phyloP scores from a whole-genome alignment of 2,113 vertebrate genomes.

The Serinus canaria region DNA sequence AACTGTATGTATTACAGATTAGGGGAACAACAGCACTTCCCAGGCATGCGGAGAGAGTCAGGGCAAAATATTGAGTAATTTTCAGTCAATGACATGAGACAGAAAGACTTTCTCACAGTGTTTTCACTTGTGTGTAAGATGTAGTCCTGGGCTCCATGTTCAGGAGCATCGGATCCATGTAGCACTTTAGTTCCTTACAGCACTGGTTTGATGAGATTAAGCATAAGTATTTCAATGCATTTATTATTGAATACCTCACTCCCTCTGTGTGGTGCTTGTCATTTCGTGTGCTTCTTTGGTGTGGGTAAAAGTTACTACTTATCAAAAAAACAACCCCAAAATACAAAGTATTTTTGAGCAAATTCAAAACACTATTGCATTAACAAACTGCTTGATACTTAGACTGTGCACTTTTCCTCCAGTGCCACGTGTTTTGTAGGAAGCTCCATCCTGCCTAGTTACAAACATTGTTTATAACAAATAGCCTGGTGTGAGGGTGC shows the following conservation, averaged over 20 bases:
- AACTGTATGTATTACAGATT: slow-evolving; percentile 71
- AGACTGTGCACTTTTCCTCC: neutral
- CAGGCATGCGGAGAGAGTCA: neutral
- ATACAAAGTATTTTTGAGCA: neutral
- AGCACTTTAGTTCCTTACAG: neutral
- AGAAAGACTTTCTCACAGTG: neutral
- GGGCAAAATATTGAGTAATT: neutral
- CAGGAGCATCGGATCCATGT: neutral
- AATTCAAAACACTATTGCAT: neutral
- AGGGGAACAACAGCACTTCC: neutral
- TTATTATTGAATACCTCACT: neutral
- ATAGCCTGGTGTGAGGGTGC: neutral
- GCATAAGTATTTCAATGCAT: neutral
- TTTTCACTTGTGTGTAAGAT: neutral
- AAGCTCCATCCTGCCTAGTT: neutral
- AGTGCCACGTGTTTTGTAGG: neutral
- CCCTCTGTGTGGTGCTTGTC: neutral
- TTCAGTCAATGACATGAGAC: neutral
- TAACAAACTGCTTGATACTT: neutral
- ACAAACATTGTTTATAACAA: neutral
- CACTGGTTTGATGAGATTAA: neutral
- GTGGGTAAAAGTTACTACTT: neutral
- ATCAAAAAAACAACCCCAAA: neutral
- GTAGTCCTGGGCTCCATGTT: neutral
- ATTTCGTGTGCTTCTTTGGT: neutral